Evolutionary conservation across 2,113 vertebrate genomes (phyloP).

Genomic region (Amblyornis subalaris): DNA sequence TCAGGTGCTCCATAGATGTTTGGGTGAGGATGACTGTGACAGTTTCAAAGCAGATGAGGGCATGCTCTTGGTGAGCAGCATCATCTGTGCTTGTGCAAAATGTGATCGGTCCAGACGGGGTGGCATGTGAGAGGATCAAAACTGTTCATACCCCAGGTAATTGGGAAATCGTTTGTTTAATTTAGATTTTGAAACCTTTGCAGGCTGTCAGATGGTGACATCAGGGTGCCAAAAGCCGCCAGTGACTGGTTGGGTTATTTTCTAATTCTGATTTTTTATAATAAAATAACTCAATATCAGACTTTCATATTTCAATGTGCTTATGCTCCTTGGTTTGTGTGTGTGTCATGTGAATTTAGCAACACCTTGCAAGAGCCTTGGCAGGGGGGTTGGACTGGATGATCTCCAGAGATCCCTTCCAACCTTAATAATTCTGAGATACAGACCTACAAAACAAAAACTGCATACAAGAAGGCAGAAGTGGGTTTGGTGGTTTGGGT

Average conservation of each 20-base stretch:
- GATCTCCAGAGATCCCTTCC: background rate
- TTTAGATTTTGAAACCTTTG: background rate
- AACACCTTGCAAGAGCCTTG: background rate
- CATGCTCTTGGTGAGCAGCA: background rate
- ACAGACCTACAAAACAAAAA: background rate
- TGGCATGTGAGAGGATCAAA: background rate
- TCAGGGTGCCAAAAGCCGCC: background rate
- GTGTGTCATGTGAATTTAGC: background rate
- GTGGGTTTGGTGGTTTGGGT: background rate
- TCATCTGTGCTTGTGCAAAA: background rate
- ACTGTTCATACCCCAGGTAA: background rate
- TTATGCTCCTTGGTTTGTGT: background rate
- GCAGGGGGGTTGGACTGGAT: background rate
- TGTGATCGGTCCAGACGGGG: fast-evolving
- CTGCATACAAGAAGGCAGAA: background rate
- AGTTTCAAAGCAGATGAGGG: background rate
- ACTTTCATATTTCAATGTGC: fast-evolving
- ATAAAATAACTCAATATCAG: background rate
- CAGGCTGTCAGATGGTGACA: background rate
- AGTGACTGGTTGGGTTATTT: background rate
- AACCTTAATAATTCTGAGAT: background rate
- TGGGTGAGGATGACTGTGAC: background rate
- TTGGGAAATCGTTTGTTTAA: background rate
- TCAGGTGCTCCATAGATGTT: background rate
- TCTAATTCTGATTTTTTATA: background rate